These are phyloP conservation scores for Scomber japonicus DNA, from an alignment of 2,113 vertebrate genomes.

Conservation along the genomic window DNA sequence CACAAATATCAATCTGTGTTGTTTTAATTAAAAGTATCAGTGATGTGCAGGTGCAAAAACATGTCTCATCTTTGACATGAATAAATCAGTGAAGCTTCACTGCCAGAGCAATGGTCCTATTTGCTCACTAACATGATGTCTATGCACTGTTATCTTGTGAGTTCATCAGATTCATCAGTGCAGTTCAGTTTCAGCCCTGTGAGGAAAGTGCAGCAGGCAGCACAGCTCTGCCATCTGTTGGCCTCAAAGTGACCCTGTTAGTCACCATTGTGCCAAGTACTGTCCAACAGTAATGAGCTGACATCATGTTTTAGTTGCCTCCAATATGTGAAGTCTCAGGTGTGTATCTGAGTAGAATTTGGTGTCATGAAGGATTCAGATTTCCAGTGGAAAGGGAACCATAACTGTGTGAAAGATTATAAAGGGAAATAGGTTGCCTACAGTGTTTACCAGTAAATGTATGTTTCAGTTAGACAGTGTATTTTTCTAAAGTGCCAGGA, in stretches of 20 bases:
- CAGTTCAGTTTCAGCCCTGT: not conserved
- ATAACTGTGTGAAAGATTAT: not conserved
- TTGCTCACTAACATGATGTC: not conserved
- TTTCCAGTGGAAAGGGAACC: not conserved
- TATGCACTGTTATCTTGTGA: not conserved
- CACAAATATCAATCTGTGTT: not conserved
- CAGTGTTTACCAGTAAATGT: not conserved
- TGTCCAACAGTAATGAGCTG: not conserved
- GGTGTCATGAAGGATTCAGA: not conserved
- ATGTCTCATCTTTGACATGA: not conserved
- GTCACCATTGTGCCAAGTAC: no score
- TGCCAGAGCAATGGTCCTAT: not conserved
- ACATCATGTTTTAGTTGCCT: not conserved
- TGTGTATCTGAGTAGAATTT: not conserved
- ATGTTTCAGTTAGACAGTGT: not conserved
- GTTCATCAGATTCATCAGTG: not conserved
- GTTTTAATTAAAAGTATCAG: no score
- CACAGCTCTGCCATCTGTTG: constrained; percentile 43
- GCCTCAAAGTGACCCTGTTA: not conserved
- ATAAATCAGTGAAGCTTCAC: not conserved
- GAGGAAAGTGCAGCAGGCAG: not conserved
- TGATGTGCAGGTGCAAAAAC: not conserved
- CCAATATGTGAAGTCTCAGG: not conserved
- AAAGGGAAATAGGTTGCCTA: not conserved
- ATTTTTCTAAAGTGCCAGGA: constrained; percentile 6